These are phyloP conservation scores for Scytalopus superciliaris DNA, from an alignment of 2,113 vertebrate species.

Conservation along the genomic window DNA sequence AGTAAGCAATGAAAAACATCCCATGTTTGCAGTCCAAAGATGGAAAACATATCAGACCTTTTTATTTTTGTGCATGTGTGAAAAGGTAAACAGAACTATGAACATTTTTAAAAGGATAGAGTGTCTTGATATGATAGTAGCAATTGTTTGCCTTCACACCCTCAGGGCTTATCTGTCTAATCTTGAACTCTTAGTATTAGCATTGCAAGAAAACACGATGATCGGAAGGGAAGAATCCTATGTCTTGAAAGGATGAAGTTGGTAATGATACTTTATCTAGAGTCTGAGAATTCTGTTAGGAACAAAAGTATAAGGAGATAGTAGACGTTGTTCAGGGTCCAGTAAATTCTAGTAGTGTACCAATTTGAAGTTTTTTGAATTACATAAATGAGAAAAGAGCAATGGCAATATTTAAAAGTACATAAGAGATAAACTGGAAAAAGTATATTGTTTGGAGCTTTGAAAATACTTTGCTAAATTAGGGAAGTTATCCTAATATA, in stretches of 20 bases:
- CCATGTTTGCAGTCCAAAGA: background rate
- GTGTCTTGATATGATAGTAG: background rate
- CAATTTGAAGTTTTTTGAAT: background rate
- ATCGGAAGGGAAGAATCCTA: background rate
- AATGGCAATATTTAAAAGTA: background rate
- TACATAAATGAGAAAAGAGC: background rate
- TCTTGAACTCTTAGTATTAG: background rate
- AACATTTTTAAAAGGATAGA: background rate
- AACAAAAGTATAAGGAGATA: background rate
- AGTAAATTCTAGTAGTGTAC: background rate
- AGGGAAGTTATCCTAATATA: background rate
- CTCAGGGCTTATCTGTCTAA: background rate
- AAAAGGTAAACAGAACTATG: background rate
- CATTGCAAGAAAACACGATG: background rate
- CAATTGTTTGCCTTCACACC: background rate
- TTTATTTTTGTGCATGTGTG: background rate
- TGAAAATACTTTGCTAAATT: background rate
- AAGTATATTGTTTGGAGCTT: background rate
- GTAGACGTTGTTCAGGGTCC: background rate
- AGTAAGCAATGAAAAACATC: background rate
- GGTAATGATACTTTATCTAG: background rate
- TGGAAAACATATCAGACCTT: background rate
- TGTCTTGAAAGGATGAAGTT: background rate
- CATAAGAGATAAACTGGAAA: background rate
- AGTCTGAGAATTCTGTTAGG: background rate